Evolutionary conservation across 2,888 invertebrate genomes (phyloP).

Genomic region (Scaptomyza tumidula): DNA sequence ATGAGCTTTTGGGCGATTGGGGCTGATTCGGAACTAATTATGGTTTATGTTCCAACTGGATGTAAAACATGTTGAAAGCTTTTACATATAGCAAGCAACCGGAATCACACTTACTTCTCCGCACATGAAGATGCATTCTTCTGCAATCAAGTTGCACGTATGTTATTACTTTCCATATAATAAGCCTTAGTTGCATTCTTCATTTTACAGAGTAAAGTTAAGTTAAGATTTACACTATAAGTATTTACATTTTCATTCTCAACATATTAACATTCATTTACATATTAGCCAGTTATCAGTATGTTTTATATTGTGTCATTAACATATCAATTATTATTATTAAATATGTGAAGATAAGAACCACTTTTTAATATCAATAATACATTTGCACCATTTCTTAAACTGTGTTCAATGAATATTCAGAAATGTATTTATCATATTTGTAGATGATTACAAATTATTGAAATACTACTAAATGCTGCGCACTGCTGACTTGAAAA

Average conservation of each 20-base stretch:
- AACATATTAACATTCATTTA: no score
- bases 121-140: constrained; percentile 46
- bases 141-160: neutral
- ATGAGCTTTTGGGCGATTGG: constrained; percentile 72
- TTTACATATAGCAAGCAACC: constrained; percentile 55
- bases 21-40: constrained; percentile 82
- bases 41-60: constrained; percentile 39
- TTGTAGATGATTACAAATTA: neutral
- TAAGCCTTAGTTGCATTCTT: neutral
- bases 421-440: neutral
- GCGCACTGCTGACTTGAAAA: constrained; percentile 43
- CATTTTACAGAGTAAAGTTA: neutral
- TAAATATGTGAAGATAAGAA: no score
- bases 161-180: neutral
- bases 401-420: neutral
- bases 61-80: constrained; percentile 48
- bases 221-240: no score
- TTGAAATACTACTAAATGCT: constrained; percentile 25
- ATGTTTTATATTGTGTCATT: no score
- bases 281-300: no score
- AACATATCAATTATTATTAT: no score
- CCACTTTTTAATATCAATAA: neutral
- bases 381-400: no score
- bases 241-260: no score
- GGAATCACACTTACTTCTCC: constrained; percentile 9